These are phyloP conservation scores for Apamea epomidion DNA, from an alignment of 2,888 invertebrate species.

Conservation along the genomic window DNA sequence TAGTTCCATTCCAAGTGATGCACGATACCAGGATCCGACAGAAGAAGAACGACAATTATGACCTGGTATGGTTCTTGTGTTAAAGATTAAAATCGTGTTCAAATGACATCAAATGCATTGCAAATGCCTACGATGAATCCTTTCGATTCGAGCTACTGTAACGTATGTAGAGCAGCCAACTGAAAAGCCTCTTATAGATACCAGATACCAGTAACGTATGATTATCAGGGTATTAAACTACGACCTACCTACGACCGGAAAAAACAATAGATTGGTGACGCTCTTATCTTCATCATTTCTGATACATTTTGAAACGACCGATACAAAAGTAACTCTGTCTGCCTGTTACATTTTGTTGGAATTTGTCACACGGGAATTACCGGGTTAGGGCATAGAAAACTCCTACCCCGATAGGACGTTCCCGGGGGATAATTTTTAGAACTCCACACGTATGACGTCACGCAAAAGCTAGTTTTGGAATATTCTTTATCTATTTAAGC, in stretches of 20 bases:
- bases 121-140: background rate
- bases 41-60: background rate
- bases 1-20: conserved; percentile 1
- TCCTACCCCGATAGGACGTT: background rate
- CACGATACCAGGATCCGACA: background rate
- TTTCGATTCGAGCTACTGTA: background rate
- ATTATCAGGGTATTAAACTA: too few species aligned
- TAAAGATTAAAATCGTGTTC: background rate
- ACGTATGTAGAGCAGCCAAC: too few species aligned
- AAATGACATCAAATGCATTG: background rate
- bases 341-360: background rate
- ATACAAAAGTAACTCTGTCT: background rate
- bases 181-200: background rate
- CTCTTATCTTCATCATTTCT: background rate
- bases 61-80: background rate
- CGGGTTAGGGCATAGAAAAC: background rate
- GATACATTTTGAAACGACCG: background rate
- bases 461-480: background rate
- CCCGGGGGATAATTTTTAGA: background rate
- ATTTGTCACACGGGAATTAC: background rate
- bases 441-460: background rate
- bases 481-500: background rate
- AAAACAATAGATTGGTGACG: background rate
- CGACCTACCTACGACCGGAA: too few species aligned
- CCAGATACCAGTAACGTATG: background rate